A percentile compares a stretch with the other conserved stretches of the same genome.
These are phyloP conservation scores for Coluber constrictor DNA, from an alignment of 2,797 vertebrate species.

Conservation along the genomic window DNA sequence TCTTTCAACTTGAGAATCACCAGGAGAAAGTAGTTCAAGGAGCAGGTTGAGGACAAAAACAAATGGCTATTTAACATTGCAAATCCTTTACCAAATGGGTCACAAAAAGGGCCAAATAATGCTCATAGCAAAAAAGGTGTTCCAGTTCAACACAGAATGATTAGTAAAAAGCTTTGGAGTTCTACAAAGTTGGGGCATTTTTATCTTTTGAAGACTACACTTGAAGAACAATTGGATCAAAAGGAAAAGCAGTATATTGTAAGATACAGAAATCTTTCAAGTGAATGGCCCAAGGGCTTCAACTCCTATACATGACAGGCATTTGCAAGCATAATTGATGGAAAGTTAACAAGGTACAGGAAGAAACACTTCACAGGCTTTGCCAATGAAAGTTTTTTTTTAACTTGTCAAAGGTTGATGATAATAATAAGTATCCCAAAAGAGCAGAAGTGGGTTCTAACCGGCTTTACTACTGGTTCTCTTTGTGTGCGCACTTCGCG, in stretches of 20 bases:
- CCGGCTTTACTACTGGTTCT: no score
- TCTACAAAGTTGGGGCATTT: neutral
- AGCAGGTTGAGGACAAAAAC: neutral
- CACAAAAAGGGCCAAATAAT: neutral
- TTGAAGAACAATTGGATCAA: slow-evolving; percentile 41
- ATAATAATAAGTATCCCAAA: slow-evolving; percentile 44
- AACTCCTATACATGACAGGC: slow-evolving; percentile 58
- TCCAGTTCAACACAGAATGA: neutral
- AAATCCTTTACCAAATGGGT: neutral
- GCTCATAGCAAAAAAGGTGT: neutral
- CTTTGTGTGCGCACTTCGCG: no score
- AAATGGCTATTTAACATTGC: neutral
- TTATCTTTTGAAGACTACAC: neutral
- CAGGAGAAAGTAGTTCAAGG: neutral
- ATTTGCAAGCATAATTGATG: slow-evolving; percentile 65
- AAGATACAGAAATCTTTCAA: slow-evolving; percentile 47
- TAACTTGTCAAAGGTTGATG: slow-evolving; percentile 48
- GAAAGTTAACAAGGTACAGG: slow-evolving; percentile 60
- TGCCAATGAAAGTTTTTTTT: slow-evolving; percentile 55
- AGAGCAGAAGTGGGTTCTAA: no score
- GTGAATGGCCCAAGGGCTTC: slow-evolving; percentile 35
- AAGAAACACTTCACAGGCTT: slow-evolving; percentile 64
- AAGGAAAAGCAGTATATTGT: slow-evolving; percentile 46
- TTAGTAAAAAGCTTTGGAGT: neutral
- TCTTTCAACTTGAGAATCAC: neutral